Base-by-base conservation (phyloP, 2,113 vertebrate genomes). In the Eptesicus fuscus region DNA sequence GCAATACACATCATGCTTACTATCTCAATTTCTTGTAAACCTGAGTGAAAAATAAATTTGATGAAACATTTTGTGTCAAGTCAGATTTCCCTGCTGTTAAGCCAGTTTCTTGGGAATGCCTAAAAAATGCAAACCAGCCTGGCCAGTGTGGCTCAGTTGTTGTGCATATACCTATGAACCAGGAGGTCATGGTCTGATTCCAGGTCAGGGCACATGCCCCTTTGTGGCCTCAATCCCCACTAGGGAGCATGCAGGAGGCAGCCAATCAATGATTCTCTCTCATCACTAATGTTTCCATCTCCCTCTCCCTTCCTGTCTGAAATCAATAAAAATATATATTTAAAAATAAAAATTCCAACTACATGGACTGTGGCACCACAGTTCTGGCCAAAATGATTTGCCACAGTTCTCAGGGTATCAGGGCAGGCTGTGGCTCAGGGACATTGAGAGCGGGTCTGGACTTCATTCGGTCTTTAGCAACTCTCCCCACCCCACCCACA, bases 11-110 rank as follows among this genome's bases (percentile, higher is more conserved):
- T 97, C 86, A 86, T 97, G 94, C 83, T 91, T 96, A 93, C 85
- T 89, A 95, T 92, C 84, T 95, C 70, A 82, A 88, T 96, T 95
- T 96, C 88, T 97, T 84, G 61, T 94, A 97, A 96, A 92, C 70
- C 32, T 44, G 76, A 86, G 69, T 92, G 88, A 95, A 95, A 97
- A 95, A 82, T 70, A 96, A 89, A 93, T 91, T 93, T 94, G 78
- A 95, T 40, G 76, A 63, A 80, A 5, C 83, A 69, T 76, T 96
- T 97, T 87, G 25, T 96, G 78, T 94, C 88, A 88, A 96, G 95
- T 96, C 95, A 96, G 83, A 96, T 90, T 92, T 94, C 47, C 25
- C 69, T 16, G 25, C 1, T 73, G 35, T 84, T 91, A 74, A 76
- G 59, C 11, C 25, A 53, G 47, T 76, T 91, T 94, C 88, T 28